A percentile compares a stretch with the other conserved stretches of the same genome.
Evolutionary conservation across 1,140 invertebrate genomes (phyloP).

Genomic region (Magallana ariakensis): DNA sequence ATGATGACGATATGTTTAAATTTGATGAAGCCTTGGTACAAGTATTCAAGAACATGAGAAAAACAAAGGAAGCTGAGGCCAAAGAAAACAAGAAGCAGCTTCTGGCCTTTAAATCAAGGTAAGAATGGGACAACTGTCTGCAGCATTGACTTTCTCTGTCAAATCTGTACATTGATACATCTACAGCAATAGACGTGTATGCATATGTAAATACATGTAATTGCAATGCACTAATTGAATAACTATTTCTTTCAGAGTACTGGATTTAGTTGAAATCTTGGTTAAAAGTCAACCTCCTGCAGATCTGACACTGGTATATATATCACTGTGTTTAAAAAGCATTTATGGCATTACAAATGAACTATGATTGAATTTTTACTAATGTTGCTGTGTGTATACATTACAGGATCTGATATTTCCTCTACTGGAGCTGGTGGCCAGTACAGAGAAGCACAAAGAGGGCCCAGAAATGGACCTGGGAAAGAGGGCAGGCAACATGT

Average conservation of each 20-base stretch:
- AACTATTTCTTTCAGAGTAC: slow-evolving; percentile 37
- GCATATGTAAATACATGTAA: too few species aligned
- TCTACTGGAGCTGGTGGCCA: slow-evolving; percentile 48
- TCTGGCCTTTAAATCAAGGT: slow-evolving; percentile 59
- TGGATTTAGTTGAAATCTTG: slow-evolving; percentile 53
- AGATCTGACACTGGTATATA: slow-evolving; percentile 47
- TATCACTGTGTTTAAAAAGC: neutral
- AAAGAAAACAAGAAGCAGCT: slow-evolving; percentile 56
- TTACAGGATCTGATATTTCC: slow-evolving; percentile 55
- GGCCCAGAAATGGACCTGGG: slow-evolving; percentile 36
- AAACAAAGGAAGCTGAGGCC: slow-evolving; percentile 45
- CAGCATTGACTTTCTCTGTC: too few species aligned
- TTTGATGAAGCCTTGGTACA: slow-evolving; percentile 61
- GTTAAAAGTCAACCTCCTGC: slow-evolving; percentile 44
- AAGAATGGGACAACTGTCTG: neutral
- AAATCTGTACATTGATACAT: neutral
- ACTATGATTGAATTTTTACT: too few species aligned
- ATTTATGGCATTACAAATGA: neutral
- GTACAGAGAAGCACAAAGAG: slow-evolving; percentile 52
- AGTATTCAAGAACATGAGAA: slow-evolving; percentile 61
- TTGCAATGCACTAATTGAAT: neutral
- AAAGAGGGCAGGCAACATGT: slow-evolving; percentile 45
- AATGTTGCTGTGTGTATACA: too few species aligned
- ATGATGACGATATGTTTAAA: slow-evolving; percentile 86
- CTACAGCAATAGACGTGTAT: neutral